Conservation (phyloP, 2,888 invertebrate genomes). For the Cancer borealis region DNA sequence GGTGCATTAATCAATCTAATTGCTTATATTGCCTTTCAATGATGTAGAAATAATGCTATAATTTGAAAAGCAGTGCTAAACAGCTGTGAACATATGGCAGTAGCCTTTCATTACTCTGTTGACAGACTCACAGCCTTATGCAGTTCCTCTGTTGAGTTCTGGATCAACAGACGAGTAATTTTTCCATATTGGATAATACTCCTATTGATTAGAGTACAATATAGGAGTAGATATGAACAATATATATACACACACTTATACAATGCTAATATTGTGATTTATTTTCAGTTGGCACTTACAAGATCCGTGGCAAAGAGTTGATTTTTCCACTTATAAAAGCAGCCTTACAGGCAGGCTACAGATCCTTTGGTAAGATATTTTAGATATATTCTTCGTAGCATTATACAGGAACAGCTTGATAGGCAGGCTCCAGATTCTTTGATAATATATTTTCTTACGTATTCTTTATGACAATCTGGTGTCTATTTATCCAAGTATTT, state of each 20-base stretch:
- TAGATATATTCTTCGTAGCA: not conserved
- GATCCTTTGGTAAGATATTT: constrained; percentile 84
- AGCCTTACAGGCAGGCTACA: constrained; percentile 86
- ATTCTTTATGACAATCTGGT: not conserved
- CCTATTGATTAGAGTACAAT: too few relatives aligned
- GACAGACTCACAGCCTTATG: too few relatives aligned
- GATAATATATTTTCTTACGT: not conserved
- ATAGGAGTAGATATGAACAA: too few relatives aligned
- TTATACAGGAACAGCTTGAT: not conserved
- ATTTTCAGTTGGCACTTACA: constrained; percentile 85
- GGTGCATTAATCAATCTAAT: too few relatives aligned
- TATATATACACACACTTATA: not conserved
- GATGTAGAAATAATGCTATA: too few relatives aligned
- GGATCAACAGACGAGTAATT: too few relatives aligned
- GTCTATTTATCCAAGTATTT: not conserved
- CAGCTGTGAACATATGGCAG: too few relatives aligned
- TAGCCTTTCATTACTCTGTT: too few relatives aligned
- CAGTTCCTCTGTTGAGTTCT: too few relatives aligned
- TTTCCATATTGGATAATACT: too few relatives aligned
- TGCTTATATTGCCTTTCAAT: too few relatives aligned
- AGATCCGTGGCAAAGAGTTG: constrained; percentile 82
- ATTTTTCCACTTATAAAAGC: constrained; percentile 84
- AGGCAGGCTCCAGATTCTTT: not conserved
- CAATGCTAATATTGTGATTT: not conserved
- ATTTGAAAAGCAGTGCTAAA: too few relatives aligned